Evolutionary conservation across 2,113 vertebrate species (phyloP), one percentile per base, ranked within the genome.

Genomic region (Callocephalon fimbriatum): DNA sequence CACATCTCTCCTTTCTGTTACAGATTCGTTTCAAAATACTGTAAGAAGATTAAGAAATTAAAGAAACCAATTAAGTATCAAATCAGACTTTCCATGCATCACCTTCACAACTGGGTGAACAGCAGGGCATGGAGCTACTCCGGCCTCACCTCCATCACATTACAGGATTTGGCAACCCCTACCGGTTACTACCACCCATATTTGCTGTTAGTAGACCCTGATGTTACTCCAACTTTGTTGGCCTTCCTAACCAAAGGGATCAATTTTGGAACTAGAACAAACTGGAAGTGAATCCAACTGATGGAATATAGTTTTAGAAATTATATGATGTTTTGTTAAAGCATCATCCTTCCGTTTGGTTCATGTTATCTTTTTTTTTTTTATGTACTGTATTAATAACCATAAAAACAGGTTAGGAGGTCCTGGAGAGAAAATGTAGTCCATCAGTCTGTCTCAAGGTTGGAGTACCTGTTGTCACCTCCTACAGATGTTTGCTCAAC

Each of bases 141-240:
- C 42, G 58, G 32, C n/a, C 44, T 32, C 58, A 44, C 12, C 32
- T 59, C 27, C 25, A 47, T 17, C 2, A 0, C 1, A 1, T 12
- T 44, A 17, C 42, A 27, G 31, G 15, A 10, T 58, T 65, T 1
- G 0, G 8, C 35, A 35, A 68, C 40, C 15, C 12, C 11, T 9
- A 21, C 11, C 18, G 8, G 25, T 53, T 37, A 61, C 32, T 26
- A 66, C 12, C 22, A 53, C 8, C 51, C 18, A 6, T 27, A 73
- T 22, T 59, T 53, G 23, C 45, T 40, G 7, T 26, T 11, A 45
- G n/a, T 10, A 45, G 6, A 56, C 9, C 17, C 35, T 7, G 0
- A 42, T 8, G 11, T 27, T 90, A 31, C 27, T 16, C 15, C 19
- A 32, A 51, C 31, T 40, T 42, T 20, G 11, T 31, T 20, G 50